A percentile compares a stretch with the other conserved stretches of the same genome.
Evolutionary conservation across 1,140 invertebrate genomes (phyloP).

Genomic region (Wasmannia auropunctata): DNA sequence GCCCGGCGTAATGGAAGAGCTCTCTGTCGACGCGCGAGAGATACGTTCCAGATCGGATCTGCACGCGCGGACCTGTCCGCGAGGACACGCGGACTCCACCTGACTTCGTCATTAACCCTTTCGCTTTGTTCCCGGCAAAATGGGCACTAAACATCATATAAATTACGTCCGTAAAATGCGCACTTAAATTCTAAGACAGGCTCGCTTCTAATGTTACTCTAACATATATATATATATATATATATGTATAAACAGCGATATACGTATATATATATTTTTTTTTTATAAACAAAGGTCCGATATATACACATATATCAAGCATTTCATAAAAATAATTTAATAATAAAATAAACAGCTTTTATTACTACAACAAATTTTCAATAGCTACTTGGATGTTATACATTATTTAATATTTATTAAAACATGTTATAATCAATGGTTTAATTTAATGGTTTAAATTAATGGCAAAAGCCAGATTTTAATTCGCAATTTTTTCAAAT

Average conservation of each 20-base stretch:
- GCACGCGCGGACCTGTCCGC: slow-evolving; percentile 29
- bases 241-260: no score
- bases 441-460: no score
- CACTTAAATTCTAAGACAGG: background rate
- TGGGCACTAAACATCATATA: background rate
- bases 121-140: background rate
- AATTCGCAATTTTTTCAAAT: background rate
- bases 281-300: no score
- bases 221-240: no score
- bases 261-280: no score
- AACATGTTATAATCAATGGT: no score
- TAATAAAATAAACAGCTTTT: background rate
- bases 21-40: slow-evolving; percentile 70
- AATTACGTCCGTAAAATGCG: background rate
- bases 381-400: background rate
- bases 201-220: background rate
- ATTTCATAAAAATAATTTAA: background rate
- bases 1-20: slow-evolving; percentile 77
- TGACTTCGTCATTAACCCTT: slow-evolving; percentile 48
- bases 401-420: no score
- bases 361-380: background rate
- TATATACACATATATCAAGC: background rate
- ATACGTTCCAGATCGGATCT: slow-evolving; percentile 71
- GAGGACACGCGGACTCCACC: slow-evolving; percentile 44
- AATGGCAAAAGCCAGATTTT: background rate